Evolutionary conservation across 1,140 invertebrate genomes (phyloP), one percentile per base, ranked within the genome.

Genomic region (Teleopsis dalmanni): DNA sequence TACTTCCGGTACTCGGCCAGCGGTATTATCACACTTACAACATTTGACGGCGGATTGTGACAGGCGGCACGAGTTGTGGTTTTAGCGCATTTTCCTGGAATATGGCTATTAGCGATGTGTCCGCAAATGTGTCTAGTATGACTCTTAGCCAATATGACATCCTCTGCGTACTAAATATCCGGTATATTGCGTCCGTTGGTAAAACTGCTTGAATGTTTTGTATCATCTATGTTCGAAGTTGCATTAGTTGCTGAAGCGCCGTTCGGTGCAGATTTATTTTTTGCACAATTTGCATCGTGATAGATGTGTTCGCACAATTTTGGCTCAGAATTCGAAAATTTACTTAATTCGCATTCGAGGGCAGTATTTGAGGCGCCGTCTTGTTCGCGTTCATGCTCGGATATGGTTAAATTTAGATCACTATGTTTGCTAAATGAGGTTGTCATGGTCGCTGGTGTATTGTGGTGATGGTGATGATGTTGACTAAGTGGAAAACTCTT

Each of bases 141-240:
- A 36, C 53, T 65, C 35, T 65, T 67, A 52, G 59, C 62, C 49
- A 65, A 51, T 53, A 69, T 68, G 51, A 69, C 65, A 52, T 69
- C 61, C 60, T 69, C 65, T 55, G 65, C 65, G 60, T 69, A 69
- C 65, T 69, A 69, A 60, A 69, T 69, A 47, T 69, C 65, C 57
- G 65, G 65, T 50, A 69, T 60, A 19, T 56, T 68, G 16, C 60
- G 60, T 8, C 47, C 52, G 53, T 11, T 54, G 40, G 7, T 31
- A 22, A 40, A 11, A 19, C 27, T 41, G 26, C 19, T 41, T 35
- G 29, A 23, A 29, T 31, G 21, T 41, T 31, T 38, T 22, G 34
- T 38, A 49, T 27, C 31, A 40, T 16, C 27, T 14, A 14, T 26
- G 19, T 11, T n/a, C 3, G n/a, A 14, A 33, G 7, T 10, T 10